A percentile compares a stretch with the other conserved stretches of the same genome.
These are phyloP conservation scores for Oikopleura albicans DNA, from an alignment of 23 tunicate species.

Conservation along the genomic window DNA sequence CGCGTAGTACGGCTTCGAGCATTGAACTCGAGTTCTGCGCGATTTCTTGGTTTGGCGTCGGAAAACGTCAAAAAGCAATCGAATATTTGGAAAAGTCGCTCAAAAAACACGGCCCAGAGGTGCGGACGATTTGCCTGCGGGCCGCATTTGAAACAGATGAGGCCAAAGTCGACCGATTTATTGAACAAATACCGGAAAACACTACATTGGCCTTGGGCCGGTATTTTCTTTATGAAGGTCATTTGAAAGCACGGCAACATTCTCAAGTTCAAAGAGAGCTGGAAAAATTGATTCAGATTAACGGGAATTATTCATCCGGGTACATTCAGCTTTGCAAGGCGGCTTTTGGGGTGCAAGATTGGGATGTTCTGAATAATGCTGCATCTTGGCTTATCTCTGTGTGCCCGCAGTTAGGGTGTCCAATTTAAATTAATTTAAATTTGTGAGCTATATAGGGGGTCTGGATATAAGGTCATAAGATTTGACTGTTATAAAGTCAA, in stretches of 20 bases:
- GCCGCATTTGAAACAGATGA: neutral
- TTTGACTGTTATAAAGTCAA: too few species aligned
- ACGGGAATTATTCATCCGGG: neutral
- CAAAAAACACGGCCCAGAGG: neutral
- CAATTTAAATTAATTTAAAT: too few species aligned
- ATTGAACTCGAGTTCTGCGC: neutral
- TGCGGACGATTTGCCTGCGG: neutral
- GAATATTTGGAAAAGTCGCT: neutral
- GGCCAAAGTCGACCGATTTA: neutral
- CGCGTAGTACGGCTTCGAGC: neutral
- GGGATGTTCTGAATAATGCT: neutral
- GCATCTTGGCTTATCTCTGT: neutral
- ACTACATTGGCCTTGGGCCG: neutral
- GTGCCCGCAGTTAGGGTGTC: neutral
- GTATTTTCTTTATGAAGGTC: neutral
- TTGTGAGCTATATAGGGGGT: too few species aligned
- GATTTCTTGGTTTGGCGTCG: neutral
- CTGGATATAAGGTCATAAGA: too few species aligned
- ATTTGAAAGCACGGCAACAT: neutral
- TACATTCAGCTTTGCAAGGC: neutral
- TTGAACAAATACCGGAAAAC: neutral
- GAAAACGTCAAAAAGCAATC: neutral
- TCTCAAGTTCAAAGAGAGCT: neutral
- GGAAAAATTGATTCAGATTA: neutral
- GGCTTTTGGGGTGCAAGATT: neutral